Conservation (phyloP, 1,140 invertebrate species). For the Andricus grossulariae region DNA sequence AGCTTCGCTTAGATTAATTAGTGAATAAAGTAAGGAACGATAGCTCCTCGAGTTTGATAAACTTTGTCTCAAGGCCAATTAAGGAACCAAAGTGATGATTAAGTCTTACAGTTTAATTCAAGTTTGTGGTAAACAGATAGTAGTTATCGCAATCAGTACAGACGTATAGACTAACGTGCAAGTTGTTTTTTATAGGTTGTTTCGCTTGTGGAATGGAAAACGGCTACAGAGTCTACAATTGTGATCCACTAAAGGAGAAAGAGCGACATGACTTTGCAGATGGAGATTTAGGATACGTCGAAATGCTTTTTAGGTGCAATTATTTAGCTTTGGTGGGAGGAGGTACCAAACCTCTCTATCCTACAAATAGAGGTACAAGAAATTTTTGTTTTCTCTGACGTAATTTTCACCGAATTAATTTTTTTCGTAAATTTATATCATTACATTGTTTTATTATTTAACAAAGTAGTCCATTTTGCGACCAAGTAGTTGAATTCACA, state of each 20-base stretch:
- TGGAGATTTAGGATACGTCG: constrained; percentile 94
- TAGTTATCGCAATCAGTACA: constrained; percentile 35
- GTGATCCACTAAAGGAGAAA: constrained; percentile 97
- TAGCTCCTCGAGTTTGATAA: too few species aligned
- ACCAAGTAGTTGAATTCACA: too few species aligned
- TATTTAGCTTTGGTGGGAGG: constrained; percentile 97
- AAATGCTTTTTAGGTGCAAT: constrained; percentile 99
- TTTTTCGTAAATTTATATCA: too few species aligned
- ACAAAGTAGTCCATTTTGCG: too few species aligned
- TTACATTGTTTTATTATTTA: too few species aligned
- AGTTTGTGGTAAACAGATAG: constrained; percentile 43
- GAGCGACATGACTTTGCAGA: constrained; percentile 93
- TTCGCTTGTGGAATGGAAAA: constrained; percentile 98
- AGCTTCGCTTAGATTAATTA: too few species aligned
- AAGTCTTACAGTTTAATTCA: not conserved
- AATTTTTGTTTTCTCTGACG: not conserved
- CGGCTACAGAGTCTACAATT: constrained; percentile 98
- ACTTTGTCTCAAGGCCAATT: too few species aligned
- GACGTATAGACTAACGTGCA: not conserved
- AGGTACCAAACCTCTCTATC: constrained; percentile 92
- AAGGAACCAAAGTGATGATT: too few species aligned
- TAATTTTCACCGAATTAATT: too few species aligned
- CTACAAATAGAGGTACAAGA: constrained; percentile 88
- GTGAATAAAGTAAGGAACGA: too few species aligned
- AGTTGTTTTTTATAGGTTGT: constrained; percentile 84